These are phyloP conservation scores for Muscicapa comitata DNA, from an alignment of 2,797 vertebrate genomes.

Conservation along the genomic window DNA sequence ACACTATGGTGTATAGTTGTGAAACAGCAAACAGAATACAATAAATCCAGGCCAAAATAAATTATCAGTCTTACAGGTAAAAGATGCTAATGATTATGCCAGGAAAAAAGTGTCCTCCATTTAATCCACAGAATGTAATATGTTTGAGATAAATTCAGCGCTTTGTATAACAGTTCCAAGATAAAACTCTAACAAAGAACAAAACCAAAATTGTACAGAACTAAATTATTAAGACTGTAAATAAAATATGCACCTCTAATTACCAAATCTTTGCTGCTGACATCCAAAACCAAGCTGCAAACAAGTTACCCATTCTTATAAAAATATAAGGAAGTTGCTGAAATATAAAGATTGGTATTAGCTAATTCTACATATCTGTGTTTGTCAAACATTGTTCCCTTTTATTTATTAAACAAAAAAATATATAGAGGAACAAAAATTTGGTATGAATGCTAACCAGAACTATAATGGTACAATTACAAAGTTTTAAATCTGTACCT, in stretches of 20 bases:
- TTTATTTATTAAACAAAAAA: background rate
- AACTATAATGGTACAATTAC: background rate
- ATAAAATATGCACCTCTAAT: background rate
- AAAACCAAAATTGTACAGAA: background rate
- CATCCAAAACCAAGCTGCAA: background rate
- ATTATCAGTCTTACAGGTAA: background rate
- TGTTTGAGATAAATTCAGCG: background rate
- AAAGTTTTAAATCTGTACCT: slow-evolving; percentile 75
- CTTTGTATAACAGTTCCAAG: background rate
- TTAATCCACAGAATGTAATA: background rate
- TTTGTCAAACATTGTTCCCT: background rate
- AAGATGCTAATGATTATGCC: background rate
- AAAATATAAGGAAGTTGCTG: background rate
- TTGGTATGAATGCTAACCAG: background rate
- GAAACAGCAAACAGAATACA: background rate
- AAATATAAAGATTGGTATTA: background rate
- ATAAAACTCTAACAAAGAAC: background rate
- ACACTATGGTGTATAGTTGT: slow-evolving; percentile 77
- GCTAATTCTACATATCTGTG: background rate
- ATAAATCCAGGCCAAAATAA: background rate
- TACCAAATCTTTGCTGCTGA: background rate
- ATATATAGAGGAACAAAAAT: background rate
- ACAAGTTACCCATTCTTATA: background rate
- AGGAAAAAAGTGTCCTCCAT: background rate
- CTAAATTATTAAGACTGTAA: background rate